Evolutionary conservation across 92 coral and sea anemone species (phyloP).

Genomic region (Siderastrea radians): DNA sequence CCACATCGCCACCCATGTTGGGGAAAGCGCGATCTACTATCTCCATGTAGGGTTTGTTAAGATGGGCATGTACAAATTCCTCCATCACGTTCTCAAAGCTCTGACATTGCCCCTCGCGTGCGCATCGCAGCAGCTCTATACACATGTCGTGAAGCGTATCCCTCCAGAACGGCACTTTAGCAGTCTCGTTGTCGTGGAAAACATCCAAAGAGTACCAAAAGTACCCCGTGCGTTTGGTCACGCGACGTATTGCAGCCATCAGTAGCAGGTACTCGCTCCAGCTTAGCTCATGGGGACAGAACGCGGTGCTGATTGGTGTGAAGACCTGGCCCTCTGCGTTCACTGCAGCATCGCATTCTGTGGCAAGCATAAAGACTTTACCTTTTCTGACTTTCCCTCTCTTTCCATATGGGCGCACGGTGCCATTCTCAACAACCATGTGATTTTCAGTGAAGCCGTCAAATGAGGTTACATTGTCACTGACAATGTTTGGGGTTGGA

Average conservation of each 20-base stretch:
- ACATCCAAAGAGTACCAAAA: conserved; percentile 46
- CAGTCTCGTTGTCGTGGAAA: too few relatives aligned
- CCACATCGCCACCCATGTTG: too few relatives aligned
- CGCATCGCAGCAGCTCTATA: conserved; percentile 44
- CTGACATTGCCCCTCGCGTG: conserved; percentile 49
- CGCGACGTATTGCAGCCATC: conserved; percentile 61
- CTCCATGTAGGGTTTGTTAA: conserved; percentile 34
- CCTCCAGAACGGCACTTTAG: conserved; percentile 52
- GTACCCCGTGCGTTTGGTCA: conserved; percentile 53
- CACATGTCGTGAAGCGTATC: conserved; percentile 54
- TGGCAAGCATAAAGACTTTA: conserved; percentile 43
- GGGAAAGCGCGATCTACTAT: too few relatives aligned
- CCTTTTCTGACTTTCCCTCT: conserved; percentile 13
- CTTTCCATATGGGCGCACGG: conserved; percentile 48
- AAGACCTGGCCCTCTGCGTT: conserved; percentile 58
- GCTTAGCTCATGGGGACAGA: conserved; percentile 68
- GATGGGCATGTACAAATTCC: conserved; percentile 58
- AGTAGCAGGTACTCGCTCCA: too few relatives aligned
- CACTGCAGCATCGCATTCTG: conserved; percentile 62
- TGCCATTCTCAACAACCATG: conserved; percentile 42
- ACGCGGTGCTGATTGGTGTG: conserved; percentile 56
- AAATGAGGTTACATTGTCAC: conserved; percentile 26
- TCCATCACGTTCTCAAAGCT: conserved; percentile 42
- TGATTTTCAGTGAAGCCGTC: conserved; percentile 61
- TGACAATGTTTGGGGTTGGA: neutral